Evolutionary conservation across 2,797 vertebrate genomes (phyloP).

Genomic region (Pseudotriccus pelzelni): DNA sequence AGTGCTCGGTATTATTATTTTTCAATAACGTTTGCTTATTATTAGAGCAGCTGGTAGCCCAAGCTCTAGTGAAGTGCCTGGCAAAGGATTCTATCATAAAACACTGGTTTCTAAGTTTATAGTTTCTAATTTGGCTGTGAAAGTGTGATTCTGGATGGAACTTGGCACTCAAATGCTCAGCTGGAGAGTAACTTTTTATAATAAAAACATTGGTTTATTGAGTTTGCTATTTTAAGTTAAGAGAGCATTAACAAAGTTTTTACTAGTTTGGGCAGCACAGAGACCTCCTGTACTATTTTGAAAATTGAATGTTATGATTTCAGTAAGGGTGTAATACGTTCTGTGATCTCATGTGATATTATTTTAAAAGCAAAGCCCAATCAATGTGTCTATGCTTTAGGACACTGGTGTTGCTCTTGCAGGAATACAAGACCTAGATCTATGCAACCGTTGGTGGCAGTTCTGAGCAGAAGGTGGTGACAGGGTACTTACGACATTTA

Average conservation of each 20-base stretch:
- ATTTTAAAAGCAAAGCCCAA: not conserved
- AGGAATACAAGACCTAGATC: not conserved
- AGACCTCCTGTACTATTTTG: not conserved
- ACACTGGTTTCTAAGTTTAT: slow-evolving; percentile 62
- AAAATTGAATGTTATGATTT: not conserved
- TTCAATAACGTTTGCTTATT: slow-evolving; percentile 44
- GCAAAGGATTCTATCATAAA: slow-evolving; percentile 34
- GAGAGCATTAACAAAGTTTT: slow-evolving; percentile 33
- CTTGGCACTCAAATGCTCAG: slow-evolving; percentile 25
- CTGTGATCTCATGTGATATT: not conserved
- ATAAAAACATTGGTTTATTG: slow-evolving; percentile 23
- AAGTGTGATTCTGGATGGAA: slow-evolving; percentile 39
- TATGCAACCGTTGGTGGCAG: rapidly evolving
- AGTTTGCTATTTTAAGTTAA: slow-evolving; percentile 46
- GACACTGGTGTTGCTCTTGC: not conserved
- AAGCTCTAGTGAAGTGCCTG: slow-evolving; percentile 35
- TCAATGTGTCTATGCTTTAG: not conserved
- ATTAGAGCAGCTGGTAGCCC: slow-evolving; percentile 35
- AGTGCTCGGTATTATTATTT: slow-evolving; percentile 37
- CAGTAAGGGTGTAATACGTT: not conserved
- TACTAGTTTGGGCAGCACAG: not conserved
- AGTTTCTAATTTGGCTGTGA: slow-evolving; percentile 63
- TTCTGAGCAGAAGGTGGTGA: not conserved
- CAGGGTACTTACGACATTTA: not conserved
- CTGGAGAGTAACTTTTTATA: slow-evolving; percentile 50